A percentile compares a stretch with the other conserved stretches of the same genome.
Conservation (phyloP, 2,888 invertebrate species). For the Dorcus hopei region DNA sequence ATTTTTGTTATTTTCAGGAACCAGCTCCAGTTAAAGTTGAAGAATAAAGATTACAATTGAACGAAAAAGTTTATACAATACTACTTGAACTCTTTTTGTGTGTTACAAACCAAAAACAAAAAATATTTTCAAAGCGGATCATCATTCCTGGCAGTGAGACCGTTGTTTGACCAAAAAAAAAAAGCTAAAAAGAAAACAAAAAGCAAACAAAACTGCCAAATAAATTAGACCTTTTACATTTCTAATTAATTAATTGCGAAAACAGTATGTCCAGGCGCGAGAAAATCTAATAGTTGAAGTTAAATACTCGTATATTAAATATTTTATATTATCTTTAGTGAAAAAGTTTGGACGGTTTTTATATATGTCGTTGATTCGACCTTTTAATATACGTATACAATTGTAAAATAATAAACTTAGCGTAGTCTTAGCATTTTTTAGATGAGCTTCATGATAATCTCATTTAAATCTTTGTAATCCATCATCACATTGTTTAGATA, state of each 20-base stretch:
- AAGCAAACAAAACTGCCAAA: constrained; percentile 43
- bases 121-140: constrained; percentile 34
- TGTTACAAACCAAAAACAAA: constrained; percentile 36
- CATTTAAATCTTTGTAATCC: constrained; percentile 24
- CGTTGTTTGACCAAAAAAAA: constrained; percentile 42
- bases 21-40: constrained; percentile 38
- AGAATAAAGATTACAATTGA: constrained; percentile 32
- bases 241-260: constrained; percentile 12
- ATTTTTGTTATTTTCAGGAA: constrained; percentile 29
- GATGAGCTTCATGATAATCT: constrained; percentile 30
- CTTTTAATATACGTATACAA: constrained; percentile 47
- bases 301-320: constrained; percentile 44
- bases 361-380: constrained; percentile 45
- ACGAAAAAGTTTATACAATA: constrained; percentile 15
- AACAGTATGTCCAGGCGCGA: constrained; percentile 13
- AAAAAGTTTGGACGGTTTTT: constrained; percentile 46
- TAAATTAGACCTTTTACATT: constrained; percentile 31
- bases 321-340: constrained; percentile 46
- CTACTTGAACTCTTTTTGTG: constrained; percentile 35
- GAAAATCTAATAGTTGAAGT: constrained; percentile 34
- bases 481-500: constrained; percentile 19
- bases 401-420: constrained; percentile 47
- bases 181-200: too few species aligned
- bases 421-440: constrained; percentile 41
- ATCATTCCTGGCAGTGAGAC: constrained; percentile 47